Evolutionary conservation across 2,113 vertebrate genomes (phyloP).

Genomic region (Hyperopisus bebe): DNA sequence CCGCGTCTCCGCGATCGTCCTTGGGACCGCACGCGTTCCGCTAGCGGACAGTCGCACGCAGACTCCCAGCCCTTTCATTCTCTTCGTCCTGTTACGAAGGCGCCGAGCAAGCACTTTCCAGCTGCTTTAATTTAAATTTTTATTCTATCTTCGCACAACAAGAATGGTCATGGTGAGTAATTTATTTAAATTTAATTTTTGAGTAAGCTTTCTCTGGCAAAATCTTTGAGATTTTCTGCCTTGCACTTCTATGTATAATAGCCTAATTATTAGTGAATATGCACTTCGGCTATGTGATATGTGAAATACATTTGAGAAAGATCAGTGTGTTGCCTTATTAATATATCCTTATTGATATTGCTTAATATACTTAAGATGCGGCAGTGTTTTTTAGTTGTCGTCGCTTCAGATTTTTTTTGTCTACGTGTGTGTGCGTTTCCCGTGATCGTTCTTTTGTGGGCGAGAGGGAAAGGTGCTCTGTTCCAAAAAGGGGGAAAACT

Average conservation of each 20-base stretch:
- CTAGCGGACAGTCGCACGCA: neutral
- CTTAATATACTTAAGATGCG: neutral
- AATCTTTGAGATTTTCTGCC: neutral
- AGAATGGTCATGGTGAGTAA: constrained; percentile 99
- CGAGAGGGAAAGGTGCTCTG: neutral
- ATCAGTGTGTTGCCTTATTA: neutral
- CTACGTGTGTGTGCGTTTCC: constrained; percentile 4
- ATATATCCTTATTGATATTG: neutral
- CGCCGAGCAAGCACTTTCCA: constrained; percentile 39
- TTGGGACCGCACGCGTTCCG: constrained; percentile 28
- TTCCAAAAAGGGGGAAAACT: neutral
- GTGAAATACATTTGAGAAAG: neutral
- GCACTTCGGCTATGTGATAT: neutral
- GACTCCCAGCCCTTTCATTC: neutral
- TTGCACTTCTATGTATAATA: neutral
- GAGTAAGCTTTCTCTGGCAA: neutral
- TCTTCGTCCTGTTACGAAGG: neutral
- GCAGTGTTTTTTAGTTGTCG: neutral
- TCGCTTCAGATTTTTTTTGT: neutral
- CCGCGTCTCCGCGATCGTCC: constrained; percentile 30
- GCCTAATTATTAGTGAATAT: neutral
- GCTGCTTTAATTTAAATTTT: constrained; percentile 54
- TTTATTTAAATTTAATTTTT: constrained; percentile 17
- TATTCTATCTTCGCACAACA: constrained; percentile 65
- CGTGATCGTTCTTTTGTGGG: constrained; percentile 1